These are phyloP conservation scores for Andrena chrysosceles DNA, from an alignment of 2,888 invertebrate genomes.

Conservation along the genomic window DNA sequence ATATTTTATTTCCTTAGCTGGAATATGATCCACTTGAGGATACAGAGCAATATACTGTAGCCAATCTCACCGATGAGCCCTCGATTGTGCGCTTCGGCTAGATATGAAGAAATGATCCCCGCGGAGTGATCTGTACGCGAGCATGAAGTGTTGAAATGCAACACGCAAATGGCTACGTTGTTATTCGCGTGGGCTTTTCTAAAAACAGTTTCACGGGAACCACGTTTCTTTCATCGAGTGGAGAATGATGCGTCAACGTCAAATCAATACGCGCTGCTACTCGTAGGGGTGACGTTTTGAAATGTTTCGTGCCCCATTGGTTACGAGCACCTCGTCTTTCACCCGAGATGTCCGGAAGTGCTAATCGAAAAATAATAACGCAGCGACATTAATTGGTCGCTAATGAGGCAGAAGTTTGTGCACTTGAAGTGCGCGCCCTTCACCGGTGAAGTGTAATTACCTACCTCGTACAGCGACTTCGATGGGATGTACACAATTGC, in stretches of 20 bases:
- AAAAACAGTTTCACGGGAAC: neutral
- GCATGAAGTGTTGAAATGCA: neutral
- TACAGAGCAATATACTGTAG: neutral
- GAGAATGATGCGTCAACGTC: too few species aligned
- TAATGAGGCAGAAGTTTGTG: conserved; percentile 6
- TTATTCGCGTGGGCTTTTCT: neutral
- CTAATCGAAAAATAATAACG: conserved; percentile 5
- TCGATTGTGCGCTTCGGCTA: conserved; percentile 1
- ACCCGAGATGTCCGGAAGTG: neutral
- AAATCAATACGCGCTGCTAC: too few species aligned
- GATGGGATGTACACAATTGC: conserved; percentile 17
- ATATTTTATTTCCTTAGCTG: conserved; percentile 47
- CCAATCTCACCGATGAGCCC: conserved; percentile 31
- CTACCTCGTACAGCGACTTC: conserved; percentile 14
- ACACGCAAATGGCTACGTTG: neutral
- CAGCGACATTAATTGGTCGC: neutral
- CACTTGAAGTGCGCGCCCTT: conserved; percentile 8
- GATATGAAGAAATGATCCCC: conserved; percentile 28
- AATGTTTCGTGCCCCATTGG: too few species aligned
- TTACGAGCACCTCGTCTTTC: neutral
- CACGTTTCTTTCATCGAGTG: too few species aligned
- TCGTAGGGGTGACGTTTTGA: too few species aligned
- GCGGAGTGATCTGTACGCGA: neutral
- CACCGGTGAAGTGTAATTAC: conserved; percentile 28
- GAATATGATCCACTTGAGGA: neutral